These are phyloP conservation scores for Macrophya alboannulata DNA, from an alignment of 2,888 invertebrate genomes.

Conservation along the genomic window DNA sequence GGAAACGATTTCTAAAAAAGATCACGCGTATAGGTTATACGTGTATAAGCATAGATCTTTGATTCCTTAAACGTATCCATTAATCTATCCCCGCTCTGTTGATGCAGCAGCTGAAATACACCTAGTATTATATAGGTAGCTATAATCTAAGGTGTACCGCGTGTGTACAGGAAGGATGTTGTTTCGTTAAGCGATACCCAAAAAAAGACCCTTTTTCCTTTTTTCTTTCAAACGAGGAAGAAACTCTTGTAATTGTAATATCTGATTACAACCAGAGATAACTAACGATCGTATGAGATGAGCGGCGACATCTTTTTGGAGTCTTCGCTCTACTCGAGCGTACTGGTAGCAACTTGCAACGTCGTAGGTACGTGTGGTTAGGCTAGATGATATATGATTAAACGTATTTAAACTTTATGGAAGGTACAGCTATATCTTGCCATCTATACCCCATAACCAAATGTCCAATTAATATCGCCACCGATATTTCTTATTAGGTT, in stretches of 20 bases:
- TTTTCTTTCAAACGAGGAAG: neutral
- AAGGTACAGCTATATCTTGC: neutral
- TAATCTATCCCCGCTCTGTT: too few relatives aligned
- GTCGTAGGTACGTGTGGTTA: neutral
- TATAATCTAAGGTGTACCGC: too few relatives aligned
- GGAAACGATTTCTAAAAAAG: too few relatives aligned
- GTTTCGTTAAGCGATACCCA: neutral
- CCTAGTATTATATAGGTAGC: too few relatives aligned
- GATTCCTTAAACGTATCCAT: too few relatives aligned
- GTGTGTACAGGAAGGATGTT: too few relatives aligned
- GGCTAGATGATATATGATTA: neutral
- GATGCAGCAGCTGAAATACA: too few relatives aligned
- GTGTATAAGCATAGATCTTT: too few relatives aligned
- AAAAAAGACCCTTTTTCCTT: neutral
- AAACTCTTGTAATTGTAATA: conserved; percentile 42
- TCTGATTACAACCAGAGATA: conserved; percentile 23
- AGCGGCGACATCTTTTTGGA: conserved; percentile 10
- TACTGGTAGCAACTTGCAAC: neutral
- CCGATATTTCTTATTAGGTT: neutral
- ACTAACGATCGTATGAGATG: neutral
- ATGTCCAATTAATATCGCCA: neutral
- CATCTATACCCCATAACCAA: neutral
- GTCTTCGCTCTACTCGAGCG: neutral
- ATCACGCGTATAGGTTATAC: too few relatives aligned
- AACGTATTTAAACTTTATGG: neutral